Evolutionary conservation across 2,797 vertebrate genomes (phyloP), one percentile per base, ranked within the genome.

Genomic region (Centroberyx gerrardi): DNA sequence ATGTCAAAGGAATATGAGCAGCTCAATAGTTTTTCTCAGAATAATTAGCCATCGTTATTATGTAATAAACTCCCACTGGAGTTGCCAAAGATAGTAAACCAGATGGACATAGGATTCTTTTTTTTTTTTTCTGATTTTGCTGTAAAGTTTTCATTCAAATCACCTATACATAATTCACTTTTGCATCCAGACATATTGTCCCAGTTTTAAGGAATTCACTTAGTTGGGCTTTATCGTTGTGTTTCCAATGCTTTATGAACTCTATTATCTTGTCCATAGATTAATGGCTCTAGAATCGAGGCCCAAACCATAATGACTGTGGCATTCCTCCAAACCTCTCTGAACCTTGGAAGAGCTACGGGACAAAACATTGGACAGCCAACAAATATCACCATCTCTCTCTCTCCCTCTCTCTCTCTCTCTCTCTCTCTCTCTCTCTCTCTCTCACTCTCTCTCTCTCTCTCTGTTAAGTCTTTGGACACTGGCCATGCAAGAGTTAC

Each of bases 11-110:
- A 80, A 77, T 73, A 87, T 77, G 56, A 78, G 80, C 40, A 76
- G 65, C 74, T 86, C 73, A 72, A 61, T 88, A 63, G 75, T 64
- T 78, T 75, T 82, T 65, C 52, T n/a, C 73, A 27, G 53, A 81
- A 86, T 86, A 87, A 88, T 86, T 79, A 78, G 56, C 62, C 62
- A 67, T 76, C 62, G 77, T 88, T 85, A 76, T 71, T 73, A 79
- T 75, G 63, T 64, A 65, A 77, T 74, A 42, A 36, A 68, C 54
- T 75, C 73, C 77, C 63, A 40, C 52, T 51, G 33, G 67, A 83
- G 64, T 74, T 76, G 71, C 73, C 74, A 84, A 68, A 81, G 59
- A 83, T 65, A 74, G 61, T 85, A 62, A 36, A 42, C 55, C 82
- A 85, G 82, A 80, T 78, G 73, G 84, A 88, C 52, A 46, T 38